phyloP scores from a whole-genome alignment of 2,888 invertebrate genomes.

The Cenopis cana region DNA sequence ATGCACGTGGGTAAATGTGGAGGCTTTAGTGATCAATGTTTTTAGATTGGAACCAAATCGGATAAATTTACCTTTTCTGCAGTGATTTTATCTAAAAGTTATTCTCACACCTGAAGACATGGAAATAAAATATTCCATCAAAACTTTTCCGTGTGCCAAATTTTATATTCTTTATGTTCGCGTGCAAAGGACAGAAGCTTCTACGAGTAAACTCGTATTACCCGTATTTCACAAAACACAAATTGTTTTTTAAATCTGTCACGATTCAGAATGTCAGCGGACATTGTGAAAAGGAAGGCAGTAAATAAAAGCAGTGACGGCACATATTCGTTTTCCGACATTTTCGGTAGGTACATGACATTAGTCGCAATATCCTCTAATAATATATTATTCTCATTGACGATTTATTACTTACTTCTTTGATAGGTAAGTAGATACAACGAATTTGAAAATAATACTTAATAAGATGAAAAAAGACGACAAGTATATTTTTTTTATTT shows the following conservation, averaged over 20 bases:
- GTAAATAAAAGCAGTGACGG: not conserved
- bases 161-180: not conserved
- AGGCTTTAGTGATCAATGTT: not conserved
- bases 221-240: not conserved
- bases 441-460: too few relatives aligned
- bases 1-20: too few relatives aligned
- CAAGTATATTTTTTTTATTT: too few relatives aligned
- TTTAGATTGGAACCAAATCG: not conserved
- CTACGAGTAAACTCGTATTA: not conserved
- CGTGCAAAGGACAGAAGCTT: not conserved
- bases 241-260: not conserved
- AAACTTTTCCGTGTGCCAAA: slow-evolving; percentile 7
- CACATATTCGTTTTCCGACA: too few relatives aligned
- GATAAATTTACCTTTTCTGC: not conserved
- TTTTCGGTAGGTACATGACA: too few relatives aligned
- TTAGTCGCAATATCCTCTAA: too few relatives aligned
- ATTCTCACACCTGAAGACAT: not conserved
- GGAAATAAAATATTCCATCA: slow-evolving; percentile 19
- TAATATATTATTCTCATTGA: too few relatives aligned
- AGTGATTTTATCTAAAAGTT: slow-evolving; percentile 7
- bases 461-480: too few relatives aligned
- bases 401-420: too few relatives aligned
- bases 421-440: too few relatives aligned
- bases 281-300: not conserved
- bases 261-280: not conserved